Evolutionary conservation across 1,140 invertebrate species (phyloP).

Genomic region (Venturia canescens): DNA sequence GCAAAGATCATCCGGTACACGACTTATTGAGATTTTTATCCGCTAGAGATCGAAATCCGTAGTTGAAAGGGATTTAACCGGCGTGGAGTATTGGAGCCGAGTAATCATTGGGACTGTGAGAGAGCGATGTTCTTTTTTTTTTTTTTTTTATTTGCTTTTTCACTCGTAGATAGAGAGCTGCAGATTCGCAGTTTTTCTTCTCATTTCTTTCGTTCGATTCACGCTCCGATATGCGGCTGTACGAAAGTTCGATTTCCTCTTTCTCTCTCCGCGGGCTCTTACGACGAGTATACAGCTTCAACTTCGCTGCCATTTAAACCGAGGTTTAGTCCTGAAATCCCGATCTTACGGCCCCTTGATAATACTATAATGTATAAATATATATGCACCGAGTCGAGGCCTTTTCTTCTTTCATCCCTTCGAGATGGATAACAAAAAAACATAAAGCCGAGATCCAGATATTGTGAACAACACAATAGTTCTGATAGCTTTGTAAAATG

Average conservation of each 20-base stretch:
- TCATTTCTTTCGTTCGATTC: conserved; percentile 14
- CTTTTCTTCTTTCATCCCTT: conserved; percentile 21
- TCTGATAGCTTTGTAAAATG: neutral
- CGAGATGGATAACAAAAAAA: neutral
- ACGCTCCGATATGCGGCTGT: neutral
- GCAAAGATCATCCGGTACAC: neutral
- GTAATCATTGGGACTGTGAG: neutral
- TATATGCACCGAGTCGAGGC: conserved; percentile 42
- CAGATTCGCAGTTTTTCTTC: conserved; percentile 2
- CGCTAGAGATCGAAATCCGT: neutral
- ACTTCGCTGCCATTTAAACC: conserved; percentile 31
- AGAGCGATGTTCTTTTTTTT: too few relatives aligned
- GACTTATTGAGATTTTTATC: neutral
- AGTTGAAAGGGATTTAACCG: neutral
- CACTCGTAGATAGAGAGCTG: conserved; percentile 1
- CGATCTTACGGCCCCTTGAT: conserved; percentile 54
- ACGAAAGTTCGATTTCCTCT: conserved; percentile 21
- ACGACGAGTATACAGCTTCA: neutral
- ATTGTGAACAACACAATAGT: neutral
- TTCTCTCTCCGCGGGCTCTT: conserved; percentile 42
- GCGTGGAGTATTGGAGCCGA: neutral
- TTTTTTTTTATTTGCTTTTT: conserved; percentile 8
- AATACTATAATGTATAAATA: conserved; percentile 55
- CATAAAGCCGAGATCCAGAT: neutral
- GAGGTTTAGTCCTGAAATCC: conserved; percentile 54